Percentiles rank a stretch among this genome's conserved stretches.
These are phyloP conservation scores for Lanius ludovicianus DNA, from an alignment of 2,113 vertebrate genomes.

Conservation along the genomic window DNA sequence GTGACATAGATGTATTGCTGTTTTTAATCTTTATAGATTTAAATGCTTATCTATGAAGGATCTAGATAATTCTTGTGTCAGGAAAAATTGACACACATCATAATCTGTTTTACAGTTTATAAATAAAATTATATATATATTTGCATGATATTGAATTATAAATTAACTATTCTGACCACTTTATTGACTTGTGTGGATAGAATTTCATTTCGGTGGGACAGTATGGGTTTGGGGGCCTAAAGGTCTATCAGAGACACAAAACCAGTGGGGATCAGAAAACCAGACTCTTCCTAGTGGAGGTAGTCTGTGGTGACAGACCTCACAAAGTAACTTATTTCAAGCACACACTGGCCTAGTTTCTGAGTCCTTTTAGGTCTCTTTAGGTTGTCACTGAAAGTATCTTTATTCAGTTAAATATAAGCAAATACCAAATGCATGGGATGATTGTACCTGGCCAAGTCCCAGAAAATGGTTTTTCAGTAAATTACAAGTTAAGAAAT, in stretches of 20 bases:
- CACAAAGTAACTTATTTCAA: not conserved
- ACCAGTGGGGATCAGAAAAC: not conserved
- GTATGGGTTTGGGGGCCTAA: not conserved
- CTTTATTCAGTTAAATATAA: not conserved
- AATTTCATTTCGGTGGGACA: not conserved
- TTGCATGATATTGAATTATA: not conserved
- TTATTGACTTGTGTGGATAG: not conserved
- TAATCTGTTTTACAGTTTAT: not conserved
- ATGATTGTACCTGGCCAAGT: not conserved
- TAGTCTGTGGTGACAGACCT: not conserved
- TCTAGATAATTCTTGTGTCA: not conserved
- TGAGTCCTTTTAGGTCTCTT: not conserved
- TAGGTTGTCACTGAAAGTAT: not conserved
- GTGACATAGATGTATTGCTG: not conserved
- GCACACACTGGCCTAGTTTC: not conserved
- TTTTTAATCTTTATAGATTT: conserved; percentile 35
- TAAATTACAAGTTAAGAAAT: not conserved
- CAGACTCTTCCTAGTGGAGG: not conserved
- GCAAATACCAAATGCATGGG: not conserved
- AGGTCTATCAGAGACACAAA: not conserved
- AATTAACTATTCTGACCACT: not conserved
- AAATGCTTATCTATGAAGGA: not conserved
- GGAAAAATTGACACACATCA: not conserved
- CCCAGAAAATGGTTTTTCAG: not conserved
- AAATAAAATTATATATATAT: not conserved